Percentiles rank a stretch among this genome's conserved stretches.
Evolutionary conservation across 2,888 invertebrate species (phyloP).

Genomic region (Hyles lineata): DNA sequence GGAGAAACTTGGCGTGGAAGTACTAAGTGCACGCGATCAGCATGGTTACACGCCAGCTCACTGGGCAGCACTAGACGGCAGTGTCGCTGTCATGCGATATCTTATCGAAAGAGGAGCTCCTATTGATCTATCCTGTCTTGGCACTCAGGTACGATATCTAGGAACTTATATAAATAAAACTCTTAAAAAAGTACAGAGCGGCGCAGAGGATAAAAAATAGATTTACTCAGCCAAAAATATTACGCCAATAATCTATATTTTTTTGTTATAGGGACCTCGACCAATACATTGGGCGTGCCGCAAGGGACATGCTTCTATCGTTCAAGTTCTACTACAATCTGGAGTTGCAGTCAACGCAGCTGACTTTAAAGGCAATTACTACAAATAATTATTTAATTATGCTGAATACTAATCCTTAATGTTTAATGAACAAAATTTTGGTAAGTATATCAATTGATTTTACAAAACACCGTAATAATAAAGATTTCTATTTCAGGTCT

Average conservation of each 20-base stretch:
- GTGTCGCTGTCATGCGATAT: conserved; percentile 95
- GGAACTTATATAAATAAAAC: conserved; percentile 12
- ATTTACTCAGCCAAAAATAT: background rate
- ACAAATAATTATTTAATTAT: background rate
- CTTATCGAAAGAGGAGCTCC: conserved; percentile 93
- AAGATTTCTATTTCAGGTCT: conserved; percentile 74
- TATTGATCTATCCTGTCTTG: conserved; percentile 93
- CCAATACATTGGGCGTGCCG: conserved; percentile 98
- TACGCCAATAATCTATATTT: background rate
- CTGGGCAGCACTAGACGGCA: conserved; percentile 96
- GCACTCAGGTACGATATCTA: conserved; percentile 86
- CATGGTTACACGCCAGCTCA: conserved; percentile 97
- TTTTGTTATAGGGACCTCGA: conserved; percentile 87
- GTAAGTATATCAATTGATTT: too few relatives aligned
- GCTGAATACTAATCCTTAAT: too few relatives aligned
- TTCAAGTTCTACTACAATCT: conserved; percentile 90
- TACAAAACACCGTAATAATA: background rate
- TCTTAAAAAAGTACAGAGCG: background rate
- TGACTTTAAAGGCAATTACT: conserved; percentile 90
- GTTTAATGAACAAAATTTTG: too few relatives aligned
- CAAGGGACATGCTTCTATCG: conserved; percentile 95
- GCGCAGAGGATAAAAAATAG: too few relatives aligned
- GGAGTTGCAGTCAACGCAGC: conserved; percentile 95
- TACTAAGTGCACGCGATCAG: conserved; percentile 92
- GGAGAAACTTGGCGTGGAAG: conserved; percentile 91